Evolutionary conservation across 2,113 vertebrate genomes (phyloP), one percentile per base, ranked within the genome.

Genomic region (Tricholaema leucomelas): DNA sequence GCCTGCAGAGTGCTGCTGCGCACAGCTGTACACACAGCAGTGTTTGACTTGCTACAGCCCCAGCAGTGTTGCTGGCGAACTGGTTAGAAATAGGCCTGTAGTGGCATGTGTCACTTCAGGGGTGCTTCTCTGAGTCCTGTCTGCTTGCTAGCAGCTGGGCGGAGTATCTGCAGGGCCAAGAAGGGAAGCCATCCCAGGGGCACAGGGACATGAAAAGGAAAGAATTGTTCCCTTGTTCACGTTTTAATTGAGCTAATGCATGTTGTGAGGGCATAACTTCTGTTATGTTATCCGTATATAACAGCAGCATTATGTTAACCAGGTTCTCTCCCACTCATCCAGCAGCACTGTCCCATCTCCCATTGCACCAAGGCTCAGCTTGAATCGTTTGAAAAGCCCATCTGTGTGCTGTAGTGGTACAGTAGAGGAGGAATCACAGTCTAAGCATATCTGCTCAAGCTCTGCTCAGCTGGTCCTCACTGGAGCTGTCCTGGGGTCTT

Each of bases 361-460:
- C 7, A 5, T 9, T 6, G n/a, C 42, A 38, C 25, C 9, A 10
- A 1, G 1, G 38, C 36, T 50, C 48, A 58, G 40, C 76, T 85
- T 69, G 81, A 52, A 46, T 59, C 25, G 6, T 33, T 28, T 85
- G 56, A 35, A 63, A 85, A 81, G 56, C 31, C 7, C 9, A 3
- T 24, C 24, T 1, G 0, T 19, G 42, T 28, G 42, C 63, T 40
- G 35, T 38, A 44, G 46, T 2, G 1, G 24, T 48, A 30, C 8
- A 4, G 13, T 13, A 44, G 35, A 48, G 6, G 35, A 44, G 24
- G 24, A 28, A 70, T 27, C 0, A 5, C 11, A 36, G 71, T 52
- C 46, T 44, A 23, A 28, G 27, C 14, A 46, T 2, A 0, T 35
- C 10, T 40, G 16, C 54, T 48, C 12, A 3, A 8, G 28, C n/a